A percentile compares a stretch with the other conserved stretches of the same genome.
phyloP scores from a whole-genome alignment of 2,888 invertebrate genomes.

The Acanthosepion pharaonis region DNA sequence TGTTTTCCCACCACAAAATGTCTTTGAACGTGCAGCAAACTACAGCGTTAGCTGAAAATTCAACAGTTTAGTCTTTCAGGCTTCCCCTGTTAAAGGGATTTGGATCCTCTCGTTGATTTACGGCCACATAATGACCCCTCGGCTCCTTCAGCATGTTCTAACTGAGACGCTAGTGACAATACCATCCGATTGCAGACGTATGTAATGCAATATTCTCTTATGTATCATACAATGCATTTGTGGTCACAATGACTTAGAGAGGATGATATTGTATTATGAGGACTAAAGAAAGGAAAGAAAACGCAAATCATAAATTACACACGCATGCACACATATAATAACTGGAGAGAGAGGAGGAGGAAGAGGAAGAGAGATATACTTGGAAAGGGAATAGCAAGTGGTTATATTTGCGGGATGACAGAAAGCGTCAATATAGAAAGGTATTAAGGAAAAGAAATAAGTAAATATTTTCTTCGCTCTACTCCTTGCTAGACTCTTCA shows the following conservation, averaged over 20 bases:
- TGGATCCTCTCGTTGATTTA: background rate
- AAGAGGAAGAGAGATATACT: background rate
- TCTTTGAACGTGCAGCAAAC: background rate
- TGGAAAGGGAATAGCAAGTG: background rate
- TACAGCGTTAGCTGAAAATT: background rate
- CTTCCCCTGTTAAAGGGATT: background rate
- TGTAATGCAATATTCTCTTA: background rate
- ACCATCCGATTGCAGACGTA: background rate
- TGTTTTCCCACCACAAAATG: background rate
- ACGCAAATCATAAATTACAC: background rate
- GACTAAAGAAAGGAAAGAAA: background rate
- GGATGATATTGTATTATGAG: background rate
- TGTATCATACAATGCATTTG: background rate
- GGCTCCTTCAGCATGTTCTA: background rate
- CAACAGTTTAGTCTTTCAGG: background rate
- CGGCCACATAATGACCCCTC: conserved; percentile 9
- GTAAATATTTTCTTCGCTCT: background rate
- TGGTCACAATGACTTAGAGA: background rate
- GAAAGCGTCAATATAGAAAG: background rate
- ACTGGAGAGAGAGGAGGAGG: background rate
- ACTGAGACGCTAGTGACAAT: background rate
- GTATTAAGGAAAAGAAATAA: background rate
- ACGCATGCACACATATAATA: background rate
- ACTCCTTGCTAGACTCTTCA: background rate
- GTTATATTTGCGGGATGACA: background rate